phyloP scores from a whole-genome alignment of 2,113 vertebrate genomes.

The Nerophis ophidion region DNA sequence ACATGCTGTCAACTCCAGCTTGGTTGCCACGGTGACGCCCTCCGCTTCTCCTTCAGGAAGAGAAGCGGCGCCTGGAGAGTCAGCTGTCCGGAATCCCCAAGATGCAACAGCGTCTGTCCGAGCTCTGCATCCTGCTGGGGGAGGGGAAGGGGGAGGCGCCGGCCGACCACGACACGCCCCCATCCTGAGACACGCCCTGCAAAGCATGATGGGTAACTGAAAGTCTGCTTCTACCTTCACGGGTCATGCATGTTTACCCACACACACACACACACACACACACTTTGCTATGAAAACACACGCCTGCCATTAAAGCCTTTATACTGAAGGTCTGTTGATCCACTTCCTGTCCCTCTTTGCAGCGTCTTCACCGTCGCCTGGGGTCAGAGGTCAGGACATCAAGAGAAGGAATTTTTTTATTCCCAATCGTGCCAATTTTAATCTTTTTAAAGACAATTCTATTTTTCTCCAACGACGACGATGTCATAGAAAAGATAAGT shows the following conservation, averaged over 20 bases:
- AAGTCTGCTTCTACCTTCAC: neutral
- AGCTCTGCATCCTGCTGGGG: slow-evolving; percentile 89
- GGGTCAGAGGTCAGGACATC: neutral
- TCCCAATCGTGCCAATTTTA: slow-evolving; percentile 13
- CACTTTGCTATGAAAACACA: neutral
- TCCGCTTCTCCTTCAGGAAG: slow-evolving; percentile 67
- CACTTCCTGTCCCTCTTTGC: neutral
- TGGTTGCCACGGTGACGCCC: slow-evolving; percentile 16
- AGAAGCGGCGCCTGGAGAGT: slow-evolving; percentile 91
- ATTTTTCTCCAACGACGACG: neutral
- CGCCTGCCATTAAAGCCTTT: neutral
- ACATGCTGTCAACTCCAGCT: no score
- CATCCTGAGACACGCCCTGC: neutral
- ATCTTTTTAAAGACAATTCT: slow-evolving; percentile 4
- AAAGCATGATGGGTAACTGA: neutral
- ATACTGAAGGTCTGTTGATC: neutral
- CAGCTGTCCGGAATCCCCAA: slow-evolving; percentile 92
- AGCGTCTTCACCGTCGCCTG: neutral
- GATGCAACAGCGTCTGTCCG: slow-evolving; percentile 91
- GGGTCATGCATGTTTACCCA: no score
- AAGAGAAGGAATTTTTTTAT: neutral
- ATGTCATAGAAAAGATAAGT: slow-evolving; percentile 5
- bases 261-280: no score
- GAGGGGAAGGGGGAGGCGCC: slow-evolving; percentile 71
- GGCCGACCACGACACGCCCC: no score